Conservation (phyloP, 1,140 invertebrate species). For the Heliconius hermathena region DNA sequence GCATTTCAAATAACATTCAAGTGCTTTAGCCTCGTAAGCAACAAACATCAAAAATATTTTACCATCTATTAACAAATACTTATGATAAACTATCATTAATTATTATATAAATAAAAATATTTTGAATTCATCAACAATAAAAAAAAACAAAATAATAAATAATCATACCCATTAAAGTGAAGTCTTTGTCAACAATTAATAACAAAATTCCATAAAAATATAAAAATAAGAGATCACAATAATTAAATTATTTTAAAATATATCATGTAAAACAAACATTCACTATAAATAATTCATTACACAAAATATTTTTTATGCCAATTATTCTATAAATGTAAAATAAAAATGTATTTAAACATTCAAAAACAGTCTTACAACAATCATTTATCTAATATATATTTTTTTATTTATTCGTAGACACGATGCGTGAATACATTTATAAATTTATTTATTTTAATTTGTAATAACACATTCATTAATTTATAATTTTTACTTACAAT, state of each 20-base stretch:
- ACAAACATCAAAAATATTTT: slow-evolving; percentile 37
- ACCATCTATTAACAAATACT: slow-evolving; percentile 18
- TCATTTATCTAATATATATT: background rate
- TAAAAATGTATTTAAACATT: background rate
- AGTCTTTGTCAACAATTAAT: too few species aligned
- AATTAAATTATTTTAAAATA: too few species aligned
- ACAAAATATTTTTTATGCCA: too few species aligned
- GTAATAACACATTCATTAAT: background rate
- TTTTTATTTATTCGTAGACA: background rate
- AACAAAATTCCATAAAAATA: too few species aligned
- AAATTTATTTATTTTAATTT: background rate
- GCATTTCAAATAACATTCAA: slow-evolving; percentile 28
- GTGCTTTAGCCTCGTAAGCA: slow-evolving; percentile 25
- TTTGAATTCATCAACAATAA: too few species aligned
- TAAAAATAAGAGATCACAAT: too few species aligned
- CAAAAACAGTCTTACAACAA: slow-evolving; percentile 19
- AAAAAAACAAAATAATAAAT: too few species aligned
- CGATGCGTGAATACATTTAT: background rate
- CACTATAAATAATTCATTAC: too few species aligned
- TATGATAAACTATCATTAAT: background rate
- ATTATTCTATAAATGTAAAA: background rate
- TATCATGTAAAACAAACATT: too few species aligned
- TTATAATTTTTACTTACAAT: slow-evolving; percentile 38
- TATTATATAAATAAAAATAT: background rate
- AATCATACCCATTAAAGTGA: too few species aligned